Conservation (phyloP, 2,888 invertebrate species). For the Rhamphomyia laevipes region DNA sequence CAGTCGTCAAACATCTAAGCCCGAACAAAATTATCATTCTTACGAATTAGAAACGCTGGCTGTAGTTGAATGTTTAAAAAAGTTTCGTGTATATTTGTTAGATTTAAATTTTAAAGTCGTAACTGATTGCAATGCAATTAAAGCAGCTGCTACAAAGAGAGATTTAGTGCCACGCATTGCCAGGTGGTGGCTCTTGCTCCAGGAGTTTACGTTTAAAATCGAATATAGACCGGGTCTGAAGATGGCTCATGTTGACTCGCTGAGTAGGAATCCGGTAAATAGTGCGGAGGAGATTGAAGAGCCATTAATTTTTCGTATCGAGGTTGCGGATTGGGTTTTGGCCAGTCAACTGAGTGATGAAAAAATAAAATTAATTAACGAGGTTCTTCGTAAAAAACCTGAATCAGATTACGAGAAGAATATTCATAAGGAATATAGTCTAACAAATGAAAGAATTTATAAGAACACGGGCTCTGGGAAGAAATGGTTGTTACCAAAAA, state of each 20-base stretch:
- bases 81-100: constrained; percentile 23
- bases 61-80: constrained; percentile 21
- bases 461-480: too few species aligned
- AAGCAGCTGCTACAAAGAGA: constrained; percentile 15
- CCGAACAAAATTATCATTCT: constrained; percentile 21
- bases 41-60: constrained; percentile 27
- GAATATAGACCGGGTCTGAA: constrained; percentile 20
- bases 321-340: too few species aligned
- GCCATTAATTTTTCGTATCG: too few species aligned
- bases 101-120: constrained; percentile 20
- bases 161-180: constrained; percentile 22
- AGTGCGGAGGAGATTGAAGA: constrained; percentile 1
- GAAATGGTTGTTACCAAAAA: too few species aligned
- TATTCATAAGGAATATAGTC: too few species aligned
- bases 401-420: too few species aligned
- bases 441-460: too few species aligned
- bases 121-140: constrained; percentile 14
- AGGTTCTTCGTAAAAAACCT: too few species aligned
- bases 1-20: constrained; percentile 20
- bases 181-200: constrained; percentile 22
- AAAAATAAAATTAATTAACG: too few species aligned
- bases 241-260: constrained; percentile 24
- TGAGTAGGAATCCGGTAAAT: constrained; percentile 15
- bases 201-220: constrained; percentile 19
- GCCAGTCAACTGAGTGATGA: too few species aligned